These are phyloP conservation scores for Hesperia comma DNA, from an alignment of 2,888 invertebrate genomes.

Conservation along the genomic window DNA sequence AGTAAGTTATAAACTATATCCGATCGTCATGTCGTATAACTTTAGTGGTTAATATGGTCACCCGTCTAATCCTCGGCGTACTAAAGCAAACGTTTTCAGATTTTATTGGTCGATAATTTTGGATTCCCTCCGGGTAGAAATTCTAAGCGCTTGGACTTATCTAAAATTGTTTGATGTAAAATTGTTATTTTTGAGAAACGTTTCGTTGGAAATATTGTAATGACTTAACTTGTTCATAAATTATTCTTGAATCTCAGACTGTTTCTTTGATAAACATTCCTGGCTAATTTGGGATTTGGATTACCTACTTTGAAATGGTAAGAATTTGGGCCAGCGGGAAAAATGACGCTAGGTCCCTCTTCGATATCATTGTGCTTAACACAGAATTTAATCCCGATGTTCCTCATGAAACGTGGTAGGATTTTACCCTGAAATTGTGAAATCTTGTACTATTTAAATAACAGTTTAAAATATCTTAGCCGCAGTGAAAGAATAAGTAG, in stretches of 20 bases:
- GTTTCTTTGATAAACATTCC: neutral
- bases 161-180: conserved; percentile 28
- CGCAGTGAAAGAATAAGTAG: too few relatives aligned
- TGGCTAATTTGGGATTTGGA: too few relatives aligned
- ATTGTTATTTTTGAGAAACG: conserved; percentile 21
- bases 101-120: conserved; percentile 53
- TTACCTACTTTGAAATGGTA: too few relatives aligned
- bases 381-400: too few relatives aligned
- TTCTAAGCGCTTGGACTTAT: conserved; percentile 28
- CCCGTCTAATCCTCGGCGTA: conserved; percentile 63
- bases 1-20: conserved; percentile 43
- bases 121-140: conserved; percentile 46
- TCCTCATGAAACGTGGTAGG: too few relatives aligned
- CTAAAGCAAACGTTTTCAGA: conserved; percentile 49
- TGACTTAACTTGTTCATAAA: neutral
- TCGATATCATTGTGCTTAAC: too few relatives aligned
- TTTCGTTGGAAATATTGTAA: conserved; percentile 16
- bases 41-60: conserved; percentile 58
- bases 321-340: too few relatives aligned
- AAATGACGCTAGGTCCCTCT: too few relatives aligned
- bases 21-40: conserved; percentile 66
- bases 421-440: too few relatives aligned
- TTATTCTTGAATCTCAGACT: neutral
- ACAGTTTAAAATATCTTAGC: too few relatives aligned
- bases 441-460: too few relatives aligned